Evolutionary conservation across 2,797 vertebrate species (phyloP).

Genomic region (Cephalopachus bancanus): DNA sequence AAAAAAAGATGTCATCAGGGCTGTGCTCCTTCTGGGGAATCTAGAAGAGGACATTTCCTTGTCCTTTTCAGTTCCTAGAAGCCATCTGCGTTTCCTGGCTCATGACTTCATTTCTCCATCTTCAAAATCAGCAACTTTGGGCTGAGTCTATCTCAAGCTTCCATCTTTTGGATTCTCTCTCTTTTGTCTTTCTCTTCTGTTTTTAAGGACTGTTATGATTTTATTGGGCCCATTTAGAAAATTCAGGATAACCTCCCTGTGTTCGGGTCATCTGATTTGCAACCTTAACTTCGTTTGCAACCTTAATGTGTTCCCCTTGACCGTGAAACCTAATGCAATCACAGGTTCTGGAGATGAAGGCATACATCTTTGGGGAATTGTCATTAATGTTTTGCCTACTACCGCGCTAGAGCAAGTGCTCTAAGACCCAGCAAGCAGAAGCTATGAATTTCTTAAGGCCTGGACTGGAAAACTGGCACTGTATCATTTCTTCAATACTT

Average conservation of each 20-base stretch:
- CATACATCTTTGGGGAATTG: neutral
- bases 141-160: neutral
- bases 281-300: neutral
- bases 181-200: neutral
- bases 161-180: neutral
- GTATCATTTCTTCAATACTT: too few species aligned
- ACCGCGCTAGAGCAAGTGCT: neutral
- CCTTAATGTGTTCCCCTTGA: neutral
- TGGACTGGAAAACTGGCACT: too few species aligned
- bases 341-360: neutral
- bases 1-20: neutral
- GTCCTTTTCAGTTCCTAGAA: neutral
- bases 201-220: neutral
- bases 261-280: neutral
- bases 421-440: too few species aligned
- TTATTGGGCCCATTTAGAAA: neutral
- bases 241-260: neutral
- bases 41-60: neutral
- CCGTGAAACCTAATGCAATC: neutral
- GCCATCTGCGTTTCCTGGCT: too few species aligned
- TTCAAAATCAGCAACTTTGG: neutral
- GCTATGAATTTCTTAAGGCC: too few species aligned
- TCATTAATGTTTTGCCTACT: neutral
- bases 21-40: neutral
- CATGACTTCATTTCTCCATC: neutral